Evolutionary conservation across 2,888 invertebrate genomes (phyloP).

Genomic region (Andrena bicolor): DNA sequence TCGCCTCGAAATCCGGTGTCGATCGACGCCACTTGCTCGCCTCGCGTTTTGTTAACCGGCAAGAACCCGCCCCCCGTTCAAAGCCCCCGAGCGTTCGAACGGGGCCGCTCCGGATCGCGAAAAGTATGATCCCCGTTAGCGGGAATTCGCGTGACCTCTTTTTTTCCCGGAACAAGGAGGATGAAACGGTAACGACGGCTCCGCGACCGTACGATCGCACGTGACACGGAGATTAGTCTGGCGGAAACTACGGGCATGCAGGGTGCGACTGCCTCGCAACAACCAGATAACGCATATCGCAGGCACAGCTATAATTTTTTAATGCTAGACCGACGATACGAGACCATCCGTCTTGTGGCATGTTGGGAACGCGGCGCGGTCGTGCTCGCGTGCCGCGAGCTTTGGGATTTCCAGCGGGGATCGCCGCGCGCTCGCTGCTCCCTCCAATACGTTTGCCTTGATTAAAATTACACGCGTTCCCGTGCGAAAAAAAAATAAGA

Average conservation of each 20-base stretch:
- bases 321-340: conserved; percentile 44
- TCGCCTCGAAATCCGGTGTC: conserved; percentile 60
- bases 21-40: background rate
- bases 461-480: conserved; percentile 8
- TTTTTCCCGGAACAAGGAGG: background rate
- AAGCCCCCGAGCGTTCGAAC: too few relatives aligned
- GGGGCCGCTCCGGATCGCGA: background rate
- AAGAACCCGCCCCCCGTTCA: background rate
- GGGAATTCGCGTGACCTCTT: background rate
- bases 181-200: conserved; percentile 38
- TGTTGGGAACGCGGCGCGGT: conserved; percentile 31
- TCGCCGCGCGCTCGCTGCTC: background rate
- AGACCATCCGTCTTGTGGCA: conserved; percentile 50
- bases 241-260: conserved; percentile 44
- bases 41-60: background rate
- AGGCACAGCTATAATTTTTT: conserved; percentile 45
- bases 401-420: conserved; percentile 7
- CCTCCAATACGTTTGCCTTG: background rate
- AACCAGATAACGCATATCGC: conserved; percentile 51
- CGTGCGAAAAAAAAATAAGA: background rate
- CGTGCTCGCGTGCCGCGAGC: conserved; percentile 53
- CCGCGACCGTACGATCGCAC: conserved; percentile 16
- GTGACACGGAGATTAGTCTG: conserved; percentile 44
- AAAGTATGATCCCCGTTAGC: background rate
- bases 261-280: conserved; percentile 35